Evolutionary conservation across 92 coral and sea anemone species (phyloP).

Genomic region (Siderastrea radians): DNA sequence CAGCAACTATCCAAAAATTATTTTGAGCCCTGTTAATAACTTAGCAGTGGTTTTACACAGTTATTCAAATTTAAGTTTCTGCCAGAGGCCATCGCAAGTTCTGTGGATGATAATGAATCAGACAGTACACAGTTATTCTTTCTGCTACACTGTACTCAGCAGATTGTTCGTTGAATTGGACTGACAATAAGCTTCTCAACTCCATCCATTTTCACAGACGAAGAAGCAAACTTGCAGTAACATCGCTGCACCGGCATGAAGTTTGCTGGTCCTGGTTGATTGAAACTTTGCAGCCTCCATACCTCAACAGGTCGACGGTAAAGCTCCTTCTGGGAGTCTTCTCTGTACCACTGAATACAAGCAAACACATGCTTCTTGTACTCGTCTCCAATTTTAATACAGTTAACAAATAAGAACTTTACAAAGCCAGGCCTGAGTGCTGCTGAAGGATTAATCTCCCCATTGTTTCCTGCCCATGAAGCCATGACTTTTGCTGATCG

Average conservation of each 20-base stretch:
- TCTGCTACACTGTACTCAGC: not conserved
- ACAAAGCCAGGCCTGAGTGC: conserved; percentile 53
- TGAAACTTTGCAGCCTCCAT: conserved; percentile 42
- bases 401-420: conserved; percentile 43
- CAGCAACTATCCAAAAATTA: too few relatives aligned
- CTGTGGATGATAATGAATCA: too few relatives aligned
- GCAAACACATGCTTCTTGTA: conserved; percentile 53
- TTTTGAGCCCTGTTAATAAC: too few relatives aligned
- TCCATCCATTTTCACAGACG: conserved; percentile 11
- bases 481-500: conserved; percentile 72
- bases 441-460: conserved; percentile 36
- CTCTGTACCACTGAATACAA: conserved; percentile 49
- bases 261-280: conserved; percentile 46
- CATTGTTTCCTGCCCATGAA: conserved; percentile 59
- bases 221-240: conserved; percentile 60
- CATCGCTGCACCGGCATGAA: conserved; percentile 58
- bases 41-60: too few relatives aligned
- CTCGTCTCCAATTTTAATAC: conserved; percentile 24
- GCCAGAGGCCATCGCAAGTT: too few relatives aligned
- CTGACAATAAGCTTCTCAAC: conserved; percentile 43
- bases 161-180: conserved; percentile 50
- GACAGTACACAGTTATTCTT: too few relatives aligned
- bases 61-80: too few relatives aligned
- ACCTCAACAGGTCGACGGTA: conserved; percentile 63
- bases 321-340: conserved; percentile 30